Base-by-base conservation (phyloP, 2,888 invertebrate species). In the Ectemnius continuus region DNA sequence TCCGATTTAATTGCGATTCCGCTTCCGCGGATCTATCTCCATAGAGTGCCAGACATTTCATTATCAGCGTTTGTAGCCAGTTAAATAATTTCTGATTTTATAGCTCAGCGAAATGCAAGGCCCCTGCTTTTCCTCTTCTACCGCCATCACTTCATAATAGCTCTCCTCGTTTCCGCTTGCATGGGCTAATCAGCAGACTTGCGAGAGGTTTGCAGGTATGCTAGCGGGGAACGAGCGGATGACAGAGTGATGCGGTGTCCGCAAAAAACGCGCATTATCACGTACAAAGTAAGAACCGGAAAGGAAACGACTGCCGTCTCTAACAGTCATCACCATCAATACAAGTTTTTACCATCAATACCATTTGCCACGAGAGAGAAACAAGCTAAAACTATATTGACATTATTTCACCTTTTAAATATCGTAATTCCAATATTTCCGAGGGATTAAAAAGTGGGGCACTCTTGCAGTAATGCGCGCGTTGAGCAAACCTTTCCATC, bases 1-100 rank as follows among this genome's bases (percentile, higher is more conserved):
- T 45, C n/a, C 57, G 45, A 75, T 52, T 67, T 56, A 45, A 65
- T 67, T 18, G 23, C 47, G 16, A 52, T 52, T 16, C n/a, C 16
- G 52, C n/a, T 52, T 14, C 20, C 48, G 18, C 23, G 28, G 14
- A 36, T 36, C 36, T 6, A 6, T 36, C 36, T 36, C 8, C 1
- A 47, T 45, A 14, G n/a, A 4, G 56, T 8, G n/a, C 3, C 6
- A 4, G 20, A 4, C 23, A 20, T 14, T 36, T 56, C 60, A 57
- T 75, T 61, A 8, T 13, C n/a, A 11, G 14, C 18, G 26, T 48
- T 16, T 13, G 13, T 13, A 14, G 8, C 36, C 28, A 8, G 16
- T 8, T 20, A 2, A 11, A 14, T 28, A 45, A 56, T n/a, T 52
- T 20, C 23, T 14, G 61, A 58, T 68, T 72, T 68, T 36, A 59